phyloP scores from a whole-genome alignment of 2,888 invertebrate species.

The Trichacis sp. region DNA sequence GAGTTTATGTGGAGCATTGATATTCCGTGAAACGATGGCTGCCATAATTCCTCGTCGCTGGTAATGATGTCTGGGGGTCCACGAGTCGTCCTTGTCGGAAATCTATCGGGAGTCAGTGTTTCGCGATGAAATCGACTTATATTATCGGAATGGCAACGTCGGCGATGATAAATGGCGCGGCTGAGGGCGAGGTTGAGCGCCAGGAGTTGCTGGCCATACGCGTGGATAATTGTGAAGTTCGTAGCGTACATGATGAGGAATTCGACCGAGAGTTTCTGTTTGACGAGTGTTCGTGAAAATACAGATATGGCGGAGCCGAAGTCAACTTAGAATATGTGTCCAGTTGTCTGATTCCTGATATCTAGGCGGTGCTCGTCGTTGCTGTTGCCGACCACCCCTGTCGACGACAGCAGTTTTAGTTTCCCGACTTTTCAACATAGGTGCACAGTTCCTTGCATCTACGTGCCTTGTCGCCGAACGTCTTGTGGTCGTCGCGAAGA shows the following conservation, averaged over 20 bases:
- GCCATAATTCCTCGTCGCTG: neutral
- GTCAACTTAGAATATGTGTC: neutral
- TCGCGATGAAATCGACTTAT: conserved; percentile 55
- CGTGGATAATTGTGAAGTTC: neutral
- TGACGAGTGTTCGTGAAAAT: neutral
- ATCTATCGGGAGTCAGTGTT: conserved; percentile 5
- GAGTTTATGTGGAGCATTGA: neutral
- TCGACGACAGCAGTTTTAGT: neutral
- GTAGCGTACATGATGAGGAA: neutral
- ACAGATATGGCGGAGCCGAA: neutral
- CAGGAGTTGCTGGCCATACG: neutral
- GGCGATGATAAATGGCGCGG: conserved; percentile 49
- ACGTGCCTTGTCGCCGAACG: neutral
- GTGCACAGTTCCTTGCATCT: neutral
- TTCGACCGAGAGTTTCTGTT: neutral
- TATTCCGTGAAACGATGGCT: neutral
- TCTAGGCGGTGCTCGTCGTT: too few relatives aligned
- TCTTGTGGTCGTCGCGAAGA: neutral
- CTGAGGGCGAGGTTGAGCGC: neutral
- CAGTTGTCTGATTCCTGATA: neutral
- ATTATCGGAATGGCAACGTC: conserved; percentile 57
- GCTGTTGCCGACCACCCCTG: neutral
- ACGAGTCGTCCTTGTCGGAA: neutral
- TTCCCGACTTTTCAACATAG: too few relatives aligned
- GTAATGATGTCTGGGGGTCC: neutral